Base-by-base conservation (phyloP, 2,888 invertebrate genomes). In the Lepetodrilus schrolli region DNA sequence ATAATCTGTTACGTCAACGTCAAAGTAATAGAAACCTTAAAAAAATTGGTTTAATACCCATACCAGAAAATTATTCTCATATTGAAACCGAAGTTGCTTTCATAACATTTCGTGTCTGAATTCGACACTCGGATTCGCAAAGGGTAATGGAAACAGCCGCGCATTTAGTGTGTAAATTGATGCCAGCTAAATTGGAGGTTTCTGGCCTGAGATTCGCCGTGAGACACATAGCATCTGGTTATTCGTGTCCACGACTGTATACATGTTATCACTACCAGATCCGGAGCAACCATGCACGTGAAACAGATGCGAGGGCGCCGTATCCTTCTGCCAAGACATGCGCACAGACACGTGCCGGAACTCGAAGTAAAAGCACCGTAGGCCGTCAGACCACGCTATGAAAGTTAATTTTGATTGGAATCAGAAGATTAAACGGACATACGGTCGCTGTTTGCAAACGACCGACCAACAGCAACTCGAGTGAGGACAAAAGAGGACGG, bases 401-500 rank as follows among this genome's bases (percentile, higher is more conserved):
- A 30, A 58, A 58, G 58, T 58, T 58, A 58, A 58, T 58, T 34
- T 58, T 58, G 58, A 58, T 58, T 34, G 58, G 30, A 58, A 58
- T 58, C 58, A 34, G 58, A 58, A 58, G 58, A 58, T 58, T 58
- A 58, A 58, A 58, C 30, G 34, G 58, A 34, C 34, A 58, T 30
- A 58, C 34, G 58, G 58, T 34, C 58, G 58, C 58, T 34, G 17
- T 43, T 30, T 58, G 17, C 26, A 58, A 58, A 58, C 34, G 58
- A 17, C 58, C 30, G 30, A 30, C 21, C n/a, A 17, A 17, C 8
- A 30, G 26, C 26, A 17, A 23, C 58, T 17, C n/a, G 26, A 17
- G 26, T 58, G 8, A 21, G 26, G 10, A 58, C 58, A 58, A 58
- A 30, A 10, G 34, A 7, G 17, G 34, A 26, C 26, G 58, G 58